Evolutionary conservation across 1,140 invertebrate genomes (phyloP).

Genomic region (Dendrolimus punctatus): DNA sequence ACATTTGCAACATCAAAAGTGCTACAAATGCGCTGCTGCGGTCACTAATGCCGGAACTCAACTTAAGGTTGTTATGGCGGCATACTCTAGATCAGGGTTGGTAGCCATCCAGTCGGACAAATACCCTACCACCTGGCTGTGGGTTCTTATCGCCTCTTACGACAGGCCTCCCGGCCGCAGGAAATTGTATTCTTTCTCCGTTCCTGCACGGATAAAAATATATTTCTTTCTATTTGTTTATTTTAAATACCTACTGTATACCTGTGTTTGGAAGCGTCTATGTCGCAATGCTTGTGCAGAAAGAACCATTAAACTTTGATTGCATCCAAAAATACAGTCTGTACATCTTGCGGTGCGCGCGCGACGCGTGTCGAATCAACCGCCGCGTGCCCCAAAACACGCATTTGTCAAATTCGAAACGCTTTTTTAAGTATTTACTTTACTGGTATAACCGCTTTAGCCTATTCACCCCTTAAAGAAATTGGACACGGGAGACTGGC

Average conservation of each 20-base stretch:
- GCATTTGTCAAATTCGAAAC: slow-evolving; percentile 64
- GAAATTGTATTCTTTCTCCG: no score
- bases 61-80: no score
- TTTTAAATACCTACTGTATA: neutral
- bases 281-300: neutral
- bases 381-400: slow-evolving; percentile 63
- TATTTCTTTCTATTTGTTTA: no score
- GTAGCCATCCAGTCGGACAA: no score
- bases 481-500: slow-evolving; percentile 59
- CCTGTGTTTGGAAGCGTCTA: neutral
- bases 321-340: slow-evolving; percentile 20
- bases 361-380: slow-evolving; percentile 36
- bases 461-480: slow-evolving; percentile 39
- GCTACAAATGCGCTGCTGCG: no score
- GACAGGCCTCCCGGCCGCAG: no score
- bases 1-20: no score
- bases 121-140: no score
- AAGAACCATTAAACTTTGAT: slow-evolving; percentile 24
- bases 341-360: slow-evolving; percentile 25
- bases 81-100: neutral
- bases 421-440: slow-evolving; percentile 63
- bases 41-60: no score
- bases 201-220: no score
- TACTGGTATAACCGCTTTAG: slow-evolving; percentile 29
- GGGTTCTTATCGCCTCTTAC: no score